A percentile compares a stretch with the other conserved stretches of the same genome.
phyloP scores from a whole-genome alignment of 2,113 vertebrate genomes.

The Menura novaehollandiae region DNA sequence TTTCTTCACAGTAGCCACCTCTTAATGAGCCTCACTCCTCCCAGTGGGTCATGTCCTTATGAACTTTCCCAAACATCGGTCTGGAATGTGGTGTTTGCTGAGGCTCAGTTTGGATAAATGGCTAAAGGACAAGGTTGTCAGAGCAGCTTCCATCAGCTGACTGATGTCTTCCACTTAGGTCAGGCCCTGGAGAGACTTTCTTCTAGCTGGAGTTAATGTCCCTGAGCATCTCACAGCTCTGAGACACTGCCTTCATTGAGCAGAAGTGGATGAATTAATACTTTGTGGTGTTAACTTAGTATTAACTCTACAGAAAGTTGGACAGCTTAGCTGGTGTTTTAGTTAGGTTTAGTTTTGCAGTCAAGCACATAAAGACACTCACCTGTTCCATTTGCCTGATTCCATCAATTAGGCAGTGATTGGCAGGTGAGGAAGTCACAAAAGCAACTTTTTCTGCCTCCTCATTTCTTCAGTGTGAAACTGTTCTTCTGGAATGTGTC shows the following conservation, averaged over 20 bases:
- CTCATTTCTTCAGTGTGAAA: neutral
- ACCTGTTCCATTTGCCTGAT: neutral
- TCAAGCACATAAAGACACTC: neutral
- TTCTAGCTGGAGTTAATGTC: neutral
- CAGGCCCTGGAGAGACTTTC: neutral
- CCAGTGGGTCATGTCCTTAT: rapidly evolving
- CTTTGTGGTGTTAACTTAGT: neutral
- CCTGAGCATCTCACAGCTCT: neutral
- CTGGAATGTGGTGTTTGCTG: neutral
- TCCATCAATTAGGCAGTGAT: neutral
- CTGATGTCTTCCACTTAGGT: neutral
- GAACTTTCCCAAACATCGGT: neutral
- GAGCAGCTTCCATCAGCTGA: neutral
- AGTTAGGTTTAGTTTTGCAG: neutral
- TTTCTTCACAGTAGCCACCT: neutral
- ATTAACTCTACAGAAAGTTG: neutral
- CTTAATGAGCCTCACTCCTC: neutral
- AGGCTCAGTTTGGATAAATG: neutral
- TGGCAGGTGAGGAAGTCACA: neutral
- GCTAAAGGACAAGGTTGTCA: neutral
- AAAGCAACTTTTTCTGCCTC: neutral
- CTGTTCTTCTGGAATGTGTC: neutral
- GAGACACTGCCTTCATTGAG: neutral
- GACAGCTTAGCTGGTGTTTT: neutral
- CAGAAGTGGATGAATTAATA: neutral